Percentiles rank a stretch among this genome's conserved stretches.
Evolutionary conservation across 2,113 vertebrate genomes (phyloP).

Genomic region (Stigmatopora nigra): DNA sequence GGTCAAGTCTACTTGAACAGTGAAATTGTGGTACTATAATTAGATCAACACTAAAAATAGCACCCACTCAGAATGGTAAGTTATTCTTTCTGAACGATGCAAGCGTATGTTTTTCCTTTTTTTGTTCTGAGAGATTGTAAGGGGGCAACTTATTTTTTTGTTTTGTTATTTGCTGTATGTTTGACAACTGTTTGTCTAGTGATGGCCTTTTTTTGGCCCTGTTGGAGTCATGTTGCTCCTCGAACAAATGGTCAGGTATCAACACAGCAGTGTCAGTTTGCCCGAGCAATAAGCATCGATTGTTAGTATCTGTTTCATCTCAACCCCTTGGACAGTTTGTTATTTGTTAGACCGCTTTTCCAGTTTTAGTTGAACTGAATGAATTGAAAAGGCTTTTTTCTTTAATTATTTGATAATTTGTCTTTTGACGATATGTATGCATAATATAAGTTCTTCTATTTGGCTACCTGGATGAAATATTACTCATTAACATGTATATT

Average conservation of each 20-base stretch:
- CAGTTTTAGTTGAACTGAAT: background rate
- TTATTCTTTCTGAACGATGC: conserved; percentile 1
- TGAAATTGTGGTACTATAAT: conserved; percentile 24
- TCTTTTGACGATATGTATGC: background rate
- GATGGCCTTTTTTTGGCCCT: background rate
- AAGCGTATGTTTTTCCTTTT: conserved; percentile 19
- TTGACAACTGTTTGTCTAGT: background rate
- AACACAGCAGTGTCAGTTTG: background rate
- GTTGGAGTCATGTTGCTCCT: conserved; percentile 1
- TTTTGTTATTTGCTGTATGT: background rate
- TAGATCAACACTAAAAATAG: conserved; percentile 19
- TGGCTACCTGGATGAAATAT: background rate
- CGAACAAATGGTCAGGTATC: conserved; percentile 19
- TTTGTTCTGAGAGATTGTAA: background rate
- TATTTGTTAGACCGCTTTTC: background rate
- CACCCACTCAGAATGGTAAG: conserved; percentile 9
- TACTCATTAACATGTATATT: background rate
- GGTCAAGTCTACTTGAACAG: conserved; percentile 19
- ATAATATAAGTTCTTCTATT: background rate
- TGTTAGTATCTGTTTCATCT: conserved; percentile 2
- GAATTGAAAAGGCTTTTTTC: no score
- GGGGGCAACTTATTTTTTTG: background rate
- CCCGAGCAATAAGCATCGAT: conserved; percentile 1
- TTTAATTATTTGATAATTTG: background rate
- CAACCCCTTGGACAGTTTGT: background rate